Base-by-base conservation (phyloP, 2,888 invertebrate genomes). In the Drosophila mettleri region DNA sequence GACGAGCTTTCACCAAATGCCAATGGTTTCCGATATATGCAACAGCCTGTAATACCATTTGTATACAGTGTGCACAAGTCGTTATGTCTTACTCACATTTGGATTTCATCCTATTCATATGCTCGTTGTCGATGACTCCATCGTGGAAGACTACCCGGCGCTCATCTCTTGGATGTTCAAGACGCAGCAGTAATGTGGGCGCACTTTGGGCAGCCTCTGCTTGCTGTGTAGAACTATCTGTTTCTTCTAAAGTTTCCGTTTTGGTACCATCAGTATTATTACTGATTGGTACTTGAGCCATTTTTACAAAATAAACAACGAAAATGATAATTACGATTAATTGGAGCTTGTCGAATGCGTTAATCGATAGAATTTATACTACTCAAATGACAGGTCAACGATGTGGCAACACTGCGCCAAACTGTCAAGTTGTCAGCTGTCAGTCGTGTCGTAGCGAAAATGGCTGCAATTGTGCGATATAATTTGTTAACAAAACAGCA, bases 71-170 rank as follows among this genome's bases (percentile, higher is more conserved):
- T 9, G 20, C 3, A 2, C 12, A 5, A 14, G 2, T 14, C n/a
- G n/a, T 8, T 41, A 2, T 4, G 4, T 22, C 6, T 10, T 34
- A 31, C 95, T 94, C 93, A 98, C 98, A 98, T 94, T 98, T 99
- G 24, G 98, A 98, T 92, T 98, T 98, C 93, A 98, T 98, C 92
- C 96, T 97, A 90, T 97, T 96, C 96, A 98, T 95, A 90, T 97
- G 93, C 92, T 99, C 98, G 93, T 99, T 98, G 92, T 99, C 98
- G 14, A 99, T 96, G 1, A 98, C 98, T 81, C 96, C 97, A 66
- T 95, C 95, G 10, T 96, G 95, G 97, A 98, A 99, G 69, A 95
- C 95, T 0, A 98, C 98, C 92, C 97, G 97, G 92, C 96, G 96
- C 60, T 94, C 93, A 36, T 93, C 93, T 88, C 94, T 94, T 2